These are phyloP conservation scores for Nyctibius grandis DNA, from an alignment of 2,797 vertebrate species.

Conservation along the genomic window DNA sequence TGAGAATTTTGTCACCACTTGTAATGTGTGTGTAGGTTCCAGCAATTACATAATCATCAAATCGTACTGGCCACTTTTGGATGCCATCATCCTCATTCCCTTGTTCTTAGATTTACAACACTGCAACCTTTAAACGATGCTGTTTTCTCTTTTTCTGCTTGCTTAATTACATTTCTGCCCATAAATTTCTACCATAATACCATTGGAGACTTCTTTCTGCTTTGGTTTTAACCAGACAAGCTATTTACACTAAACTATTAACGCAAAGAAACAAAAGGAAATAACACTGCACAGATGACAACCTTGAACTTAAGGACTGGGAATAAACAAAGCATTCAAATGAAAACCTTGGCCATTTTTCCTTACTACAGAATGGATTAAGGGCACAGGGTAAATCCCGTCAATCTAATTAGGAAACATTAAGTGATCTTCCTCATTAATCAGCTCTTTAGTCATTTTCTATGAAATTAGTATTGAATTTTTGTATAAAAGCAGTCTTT, in stretches of 20 bases:
- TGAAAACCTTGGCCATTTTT: neutral
- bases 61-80: neutral
- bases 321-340: slow-evolving; percentile 27
- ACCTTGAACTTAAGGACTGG: slow-evolving; percentile 17
- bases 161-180: neutral
- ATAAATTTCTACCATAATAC: neutral
- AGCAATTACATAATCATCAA: neutral
- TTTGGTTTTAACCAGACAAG: neutral
- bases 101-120: neutral
- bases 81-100: neutral
- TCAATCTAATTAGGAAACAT: slow-evolving; percentile 42
- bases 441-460: slow-evolving; percentile 40
- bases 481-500: neutral
- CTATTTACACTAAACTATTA: neutral
- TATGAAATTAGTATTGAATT: slow-evolving; percentile 20
- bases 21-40: neutral
- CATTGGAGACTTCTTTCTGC: neutral
- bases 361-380: slow-evolving; percentile 9
- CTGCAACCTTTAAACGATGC: neutral
- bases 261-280: neutral
- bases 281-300: neutral
- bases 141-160: neutral
- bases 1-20: neutral
- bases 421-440: slow-evolving; percentile 20
- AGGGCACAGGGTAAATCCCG: neutral